phyloP scores from a whole-genome alignment of 2,888 invertebrate species.

The Drosophila algonquin region DNA sequence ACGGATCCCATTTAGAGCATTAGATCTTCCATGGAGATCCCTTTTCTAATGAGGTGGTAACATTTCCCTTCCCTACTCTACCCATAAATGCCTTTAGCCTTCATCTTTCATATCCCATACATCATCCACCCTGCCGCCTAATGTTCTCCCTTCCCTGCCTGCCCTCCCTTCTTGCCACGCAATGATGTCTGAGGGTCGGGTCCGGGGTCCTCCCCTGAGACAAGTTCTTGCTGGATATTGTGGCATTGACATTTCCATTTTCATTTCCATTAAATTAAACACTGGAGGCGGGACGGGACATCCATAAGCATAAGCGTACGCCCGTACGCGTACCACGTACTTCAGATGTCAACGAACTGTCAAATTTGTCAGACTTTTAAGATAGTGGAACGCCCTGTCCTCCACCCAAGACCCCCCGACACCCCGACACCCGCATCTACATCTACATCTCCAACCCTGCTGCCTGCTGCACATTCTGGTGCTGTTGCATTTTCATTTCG shows the following conservation, averaged over 20 bases:
- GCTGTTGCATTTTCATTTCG: constrained; percentile 18
- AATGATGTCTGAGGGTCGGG: neutral
- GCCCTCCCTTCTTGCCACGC: neutral
- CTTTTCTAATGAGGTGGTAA: neutral
- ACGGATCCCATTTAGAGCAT: neutral
- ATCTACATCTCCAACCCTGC: neutral
- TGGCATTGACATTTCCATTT: constrained; percentile 68
- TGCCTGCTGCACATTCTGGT: constrained; percentile 23
- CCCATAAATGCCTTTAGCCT: neutral
- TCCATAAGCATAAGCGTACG: neutral
- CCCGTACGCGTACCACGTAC: constrained; percentile 17
- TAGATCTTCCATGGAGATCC: neutral
- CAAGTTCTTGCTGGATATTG: constrained; percentile 41
- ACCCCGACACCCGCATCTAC: neutral
- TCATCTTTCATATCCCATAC: neutral
- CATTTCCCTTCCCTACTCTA: neutral
- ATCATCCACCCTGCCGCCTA: neutral
- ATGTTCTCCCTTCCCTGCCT: neutral
- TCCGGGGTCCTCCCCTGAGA: constrained; percentile 1
- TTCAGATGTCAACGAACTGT: constrained; percentile 66
- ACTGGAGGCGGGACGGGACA: constrained; percentile 5
- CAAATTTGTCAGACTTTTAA: constrained; percentile 61
- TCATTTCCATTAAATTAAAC: constrained; percentile 48
- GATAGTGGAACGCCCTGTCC: constrained; percentile 12
- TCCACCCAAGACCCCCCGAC: neutral